phyloP scores from a whole-genome alignment of 2,888 invertebrate species.

The Lasioglossum morio region DNA sequence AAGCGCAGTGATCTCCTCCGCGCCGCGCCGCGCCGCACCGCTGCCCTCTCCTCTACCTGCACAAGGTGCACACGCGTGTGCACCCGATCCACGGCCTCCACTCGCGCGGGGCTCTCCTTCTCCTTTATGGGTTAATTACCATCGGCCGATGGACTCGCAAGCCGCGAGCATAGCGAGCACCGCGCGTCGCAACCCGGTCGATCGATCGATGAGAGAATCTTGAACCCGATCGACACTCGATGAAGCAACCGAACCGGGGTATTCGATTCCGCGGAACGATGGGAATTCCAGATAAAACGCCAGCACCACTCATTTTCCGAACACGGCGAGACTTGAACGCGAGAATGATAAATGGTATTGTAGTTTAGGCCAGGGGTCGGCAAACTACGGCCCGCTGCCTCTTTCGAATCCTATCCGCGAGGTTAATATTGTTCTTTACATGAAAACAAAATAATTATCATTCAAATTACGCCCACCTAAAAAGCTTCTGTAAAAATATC shows the following conservation, averaged over 20 bases:
- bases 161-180: not conserved
- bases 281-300: slow-evolving; percentile 42
- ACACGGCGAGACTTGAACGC: not conserved
- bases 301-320: slow-evolving; percentile 29
- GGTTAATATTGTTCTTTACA: no score
- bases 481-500: no score
- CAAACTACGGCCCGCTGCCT: no score
- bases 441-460: no score
- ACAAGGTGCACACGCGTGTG: slow-evolving; percentile 36
- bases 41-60: slow-evolving; percentile 23
- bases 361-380: no score
- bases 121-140: slow-evolving; percentile 73
- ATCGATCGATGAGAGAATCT: slow-evolving; percentile 67
- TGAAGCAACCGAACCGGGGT: slow-evolving; percentile 46
- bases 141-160: slow-evolving; percentile 55
- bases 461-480: no score
- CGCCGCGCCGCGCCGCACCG: not conserved
- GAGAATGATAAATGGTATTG: not conserved
- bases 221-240: slow-evolving; percentile 23
- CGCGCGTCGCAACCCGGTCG: slow-evolving; percentile 1
- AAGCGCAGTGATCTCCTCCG: slow-evolving; percentile 30
- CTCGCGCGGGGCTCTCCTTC: slow-evolving; percentile 50
- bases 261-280: slow-evolving; percentile 46
- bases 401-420: no score
- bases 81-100: slow-evolving; percentile 28